These are phyloP conservation scores for Pseudoips prasinana DNA, from an alignment of 2,888 invertebrate species.

Conservation along the genomic window DNA sequence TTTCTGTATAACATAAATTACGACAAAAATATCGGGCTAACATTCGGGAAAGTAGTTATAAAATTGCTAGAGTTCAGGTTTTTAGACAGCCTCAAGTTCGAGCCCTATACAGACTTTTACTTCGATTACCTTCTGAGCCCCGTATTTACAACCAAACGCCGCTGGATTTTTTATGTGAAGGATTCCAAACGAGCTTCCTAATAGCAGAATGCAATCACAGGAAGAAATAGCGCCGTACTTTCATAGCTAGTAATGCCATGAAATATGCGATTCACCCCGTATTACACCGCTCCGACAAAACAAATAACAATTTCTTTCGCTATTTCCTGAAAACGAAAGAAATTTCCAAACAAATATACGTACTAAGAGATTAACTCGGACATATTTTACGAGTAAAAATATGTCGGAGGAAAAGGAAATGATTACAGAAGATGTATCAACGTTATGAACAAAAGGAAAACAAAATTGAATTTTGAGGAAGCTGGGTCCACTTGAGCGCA, in stretches of 20 bases:
- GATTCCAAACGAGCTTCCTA: slow-evolving; percentile 4
- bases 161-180: slow-evolving; percentile 7
- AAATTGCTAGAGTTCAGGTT: no score
- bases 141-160: slow-evolving; percentile 9
- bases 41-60: no score
- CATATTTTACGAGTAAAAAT: slow-evolving; percentile 6
- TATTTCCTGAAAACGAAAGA: slow-evolving; percentile 7
- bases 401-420: slow-evolving; percentile 8
- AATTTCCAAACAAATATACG: slow-evolving; percentile 7
- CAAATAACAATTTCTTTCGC: slow-evolving; percentile 12
- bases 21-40: no score
- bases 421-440: slow-evolving; percentile 13
- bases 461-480: slow-evolving; percentile 33
- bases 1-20: no score
- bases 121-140: slow-evolving; percentile 14
- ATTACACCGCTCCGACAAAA: slow-evolving; percentile 1
- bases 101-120: slow-evolving; percentile 8
- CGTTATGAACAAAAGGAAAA: slow-evolving; percentile 28
- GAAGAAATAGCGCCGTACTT: no score
- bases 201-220: slow-evolving; percentile 1
- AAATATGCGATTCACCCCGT: slow-evolving; percentile 2
- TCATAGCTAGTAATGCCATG: slow-evolving; percentile 1
- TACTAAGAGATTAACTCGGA: slow-evolving; percentile 4
- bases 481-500: slow-evolving; percentile 15
- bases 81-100: neutral